A percentile compares a stretch with the other conserved stretches of the same genome.
phyloP scores from a whole-genome alignment of 1,140 invertebrate genomes.

The Diachasmimorpha longicaudata region DNA sequence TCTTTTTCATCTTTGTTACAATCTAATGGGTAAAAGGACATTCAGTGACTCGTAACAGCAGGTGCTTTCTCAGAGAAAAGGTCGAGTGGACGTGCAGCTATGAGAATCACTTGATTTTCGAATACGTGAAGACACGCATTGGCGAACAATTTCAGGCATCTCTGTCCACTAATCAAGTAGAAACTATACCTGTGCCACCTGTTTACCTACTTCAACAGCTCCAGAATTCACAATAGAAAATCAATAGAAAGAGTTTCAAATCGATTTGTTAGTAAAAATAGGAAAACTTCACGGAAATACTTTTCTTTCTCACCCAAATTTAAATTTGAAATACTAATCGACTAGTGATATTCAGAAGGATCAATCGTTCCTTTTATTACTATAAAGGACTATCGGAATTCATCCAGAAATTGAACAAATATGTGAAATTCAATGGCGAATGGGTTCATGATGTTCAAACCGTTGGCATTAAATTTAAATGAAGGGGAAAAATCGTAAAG shows the following conservation, averaged over 20 bases:
- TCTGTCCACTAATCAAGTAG: not conserved
- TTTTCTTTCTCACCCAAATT: no score
- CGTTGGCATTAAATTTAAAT: no score
- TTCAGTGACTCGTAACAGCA: not conserved
- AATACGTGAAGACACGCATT: not conserved
- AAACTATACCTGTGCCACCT: not conserved
- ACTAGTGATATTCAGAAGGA: no score
- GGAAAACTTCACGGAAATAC: no score
- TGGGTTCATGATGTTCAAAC: no score
- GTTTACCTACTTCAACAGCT: not conserved
- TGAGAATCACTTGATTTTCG: not conserved
- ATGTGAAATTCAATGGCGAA: no score
- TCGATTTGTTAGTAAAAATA: no score
- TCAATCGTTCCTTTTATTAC: no score
- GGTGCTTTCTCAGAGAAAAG: conserved; percentile 2
- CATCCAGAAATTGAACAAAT: no score
- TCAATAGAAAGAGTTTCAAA: no score
- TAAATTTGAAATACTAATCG: no score
- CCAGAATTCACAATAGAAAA: not conserved
- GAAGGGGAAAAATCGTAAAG: not conserved
- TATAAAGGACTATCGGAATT: no score
- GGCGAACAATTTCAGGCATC: not conserved
- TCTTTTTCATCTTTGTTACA: not conserved
- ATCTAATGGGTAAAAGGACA: not conserved
- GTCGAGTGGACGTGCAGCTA: not conserved